Percentiles rank a stretch among this genome's conserved stretches.
These are phyloP conservation scores for Ataeniobius toweri DNA, from an alignment of 2,797 vertebrate species.

Conservation along the genomic window DNA sequence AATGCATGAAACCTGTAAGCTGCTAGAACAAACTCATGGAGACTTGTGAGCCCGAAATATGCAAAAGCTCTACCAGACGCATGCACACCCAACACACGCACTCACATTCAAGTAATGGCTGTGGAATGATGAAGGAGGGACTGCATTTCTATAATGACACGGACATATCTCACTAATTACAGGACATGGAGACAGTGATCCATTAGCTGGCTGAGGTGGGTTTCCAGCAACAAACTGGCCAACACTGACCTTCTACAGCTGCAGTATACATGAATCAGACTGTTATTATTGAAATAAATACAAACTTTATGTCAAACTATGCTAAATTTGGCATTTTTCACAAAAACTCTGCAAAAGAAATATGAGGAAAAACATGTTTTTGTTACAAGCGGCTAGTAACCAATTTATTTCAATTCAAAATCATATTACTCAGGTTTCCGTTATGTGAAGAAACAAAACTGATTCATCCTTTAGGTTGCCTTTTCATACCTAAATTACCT, in stretches of 20 bases:
- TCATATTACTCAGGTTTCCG: not conserved
- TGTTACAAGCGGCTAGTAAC: not conserved
- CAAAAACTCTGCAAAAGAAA: not conserved
- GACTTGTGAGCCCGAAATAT: not conserved
- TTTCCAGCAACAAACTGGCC: conserved; percentile 24
- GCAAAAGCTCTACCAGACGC: not conserved
- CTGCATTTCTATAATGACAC: conserved; percentile 53
- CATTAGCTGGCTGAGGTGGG: conserved; percentile 53
- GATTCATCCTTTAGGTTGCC: not conserved
- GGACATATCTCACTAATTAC: conserved; percentile 66
- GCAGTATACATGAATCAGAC: not conserved
- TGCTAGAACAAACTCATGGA: not conserved
- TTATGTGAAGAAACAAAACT: not conserved
- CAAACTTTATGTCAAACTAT: not conserved
- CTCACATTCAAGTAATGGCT: conserved; percentile 24
- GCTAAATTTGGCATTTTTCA: not conserved
- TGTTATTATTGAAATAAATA: not conserved
- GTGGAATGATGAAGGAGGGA: conserved; percentile 60
- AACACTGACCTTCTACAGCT: conserved; percentile 3
- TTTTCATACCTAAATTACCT: not conserved
- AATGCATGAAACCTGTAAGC: not conserved
- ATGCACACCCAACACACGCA: conserved; percentile 25
- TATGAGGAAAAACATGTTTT: not conserved
- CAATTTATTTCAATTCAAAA: not conserved
- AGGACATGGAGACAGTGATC: conserved; percentile 65